Evolutionary conservation across 1,140 invertebrate species (phyloP), one percentile per base, ranked within the genome.

Genomic region (Penaeus chinensis): DNA sequence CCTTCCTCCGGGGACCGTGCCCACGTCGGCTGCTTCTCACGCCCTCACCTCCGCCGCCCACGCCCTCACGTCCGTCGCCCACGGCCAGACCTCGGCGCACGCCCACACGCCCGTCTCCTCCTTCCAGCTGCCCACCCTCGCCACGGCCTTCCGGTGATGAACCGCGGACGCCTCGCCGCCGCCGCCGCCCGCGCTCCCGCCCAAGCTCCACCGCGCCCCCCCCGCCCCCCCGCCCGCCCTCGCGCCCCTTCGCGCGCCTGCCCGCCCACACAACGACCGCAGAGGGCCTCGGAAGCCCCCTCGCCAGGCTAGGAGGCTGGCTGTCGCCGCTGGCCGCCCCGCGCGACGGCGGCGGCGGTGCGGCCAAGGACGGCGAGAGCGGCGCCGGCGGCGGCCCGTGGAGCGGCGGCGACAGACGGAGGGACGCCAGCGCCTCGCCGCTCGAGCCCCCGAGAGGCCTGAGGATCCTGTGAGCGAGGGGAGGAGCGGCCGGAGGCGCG

Each of bases 211-310:
- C 78, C 71, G 47, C 32, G 27, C 65, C 65, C n/a, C n/a, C 78
- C n/a, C 78, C 90, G 96, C 94, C 91, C 96, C 95, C 84, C 96
- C 95, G 92, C 98, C 61, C 71, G 32, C 37, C 24, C 42, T 18
- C 77, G 32, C 37, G 71, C 71, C 71, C 42, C 71, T 32, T 32
- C 27, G 27, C 27, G 24, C 27, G 71, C 71, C 27, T 0, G 71
- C 27, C 24, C 42, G 42, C 18, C 18, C 18, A 74, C 24, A 74
- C 27, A 74, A 18, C 20, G 27, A 19, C n/a, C 27, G 71, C 71
- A 19, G 24, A 74, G 18, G 71, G 71, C 27, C 42, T 37, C 71
- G 24, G 0, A 32, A 32, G 54, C 54, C 54, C 54, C 54, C 54
- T 54, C 54, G 54, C 54, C 54, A 54, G 54, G 54, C 11, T 54